Conservation (phyloP, 2,888 invertebrate species). For the Hydraecia micacea region DNA sequence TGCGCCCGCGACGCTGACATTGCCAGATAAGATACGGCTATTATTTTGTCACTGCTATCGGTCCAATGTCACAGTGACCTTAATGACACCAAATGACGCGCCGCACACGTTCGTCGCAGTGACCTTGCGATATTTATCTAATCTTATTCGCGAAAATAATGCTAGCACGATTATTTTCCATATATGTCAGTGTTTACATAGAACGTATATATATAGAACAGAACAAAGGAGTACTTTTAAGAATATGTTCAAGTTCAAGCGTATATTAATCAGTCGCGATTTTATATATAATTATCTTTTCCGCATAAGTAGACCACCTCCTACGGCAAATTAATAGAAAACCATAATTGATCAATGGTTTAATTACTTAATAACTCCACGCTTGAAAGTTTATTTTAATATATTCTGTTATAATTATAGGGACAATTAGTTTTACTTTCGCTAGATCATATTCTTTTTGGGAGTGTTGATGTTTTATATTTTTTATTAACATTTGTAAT, state of each 20-base stretch:
- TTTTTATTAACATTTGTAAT: neutral
- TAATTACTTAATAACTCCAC: neutral
- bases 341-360: neutral
- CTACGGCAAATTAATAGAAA: neutral
- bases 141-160: slow-evolving; percentile 86
- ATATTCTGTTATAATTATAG: neutral
- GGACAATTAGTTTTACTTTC: neutral
- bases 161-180: slow-evolving; percentile 76
- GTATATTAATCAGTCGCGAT: slow-evolving; percentile 7
- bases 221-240: slow-evolving; percentile 48
- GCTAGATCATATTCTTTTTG: neutral
- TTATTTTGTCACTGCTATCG: slow-evolving; percentile 89
- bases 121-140: slow-evolving; percentile 90
- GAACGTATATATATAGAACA: slow-evolving; percentile 38
- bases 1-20: slow-evolving; percentile 88
- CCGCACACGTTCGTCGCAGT: slow-evolving; percentile 81
- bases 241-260: slow-evolving; percentile 45
- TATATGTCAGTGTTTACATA: slow-evolving; percentile 63
- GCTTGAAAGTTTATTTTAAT: neutral
- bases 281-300: slow-evolving; percentile 12
- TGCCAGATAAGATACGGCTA: slow-evolving; percentile 89
- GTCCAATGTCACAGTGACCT: slow-evolving; percentile 90
- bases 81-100: slow-evolving; percentile 89
- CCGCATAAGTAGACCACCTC: neutral
- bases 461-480: neutral